These are phyloP conservation scores for Nasonia giraulti DNA, from an alignment of 1,140 invertebrate genomes.

Conservation along the genomic window DNA sequence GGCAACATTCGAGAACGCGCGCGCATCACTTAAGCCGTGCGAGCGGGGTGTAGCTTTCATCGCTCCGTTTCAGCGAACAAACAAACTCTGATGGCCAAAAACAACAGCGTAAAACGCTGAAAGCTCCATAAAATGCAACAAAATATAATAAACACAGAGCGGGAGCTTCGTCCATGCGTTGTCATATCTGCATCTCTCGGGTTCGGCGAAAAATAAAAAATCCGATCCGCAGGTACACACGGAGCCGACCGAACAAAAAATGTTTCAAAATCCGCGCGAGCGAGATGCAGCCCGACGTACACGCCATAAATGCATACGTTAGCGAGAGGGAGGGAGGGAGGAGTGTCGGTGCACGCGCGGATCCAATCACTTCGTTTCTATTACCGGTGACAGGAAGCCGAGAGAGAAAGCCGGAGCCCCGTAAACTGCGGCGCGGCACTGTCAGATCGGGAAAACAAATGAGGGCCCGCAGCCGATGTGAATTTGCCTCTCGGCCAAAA, in stretches of 20 bases:
- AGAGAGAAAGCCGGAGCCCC: constrained; percentile 19
- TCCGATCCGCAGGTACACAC: not conserved
- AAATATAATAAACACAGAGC: constrained; percentile 11
- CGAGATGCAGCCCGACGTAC: not conserved
- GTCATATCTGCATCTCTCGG: not conserved
- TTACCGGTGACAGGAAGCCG: constrained; percentile 63
- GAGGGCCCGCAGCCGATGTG: constrained; percentile 3
- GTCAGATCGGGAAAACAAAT: constrained; percentile 46
- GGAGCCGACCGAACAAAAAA: constrained; percentile 3
- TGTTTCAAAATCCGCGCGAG: not conserved
- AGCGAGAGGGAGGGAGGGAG: too few relatives aligned
- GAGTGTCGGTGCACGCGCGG: constrained; percentile 40
- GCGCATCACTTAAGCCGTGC: not conserved
- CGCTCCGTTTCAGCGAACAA: constrained; percentile 1
- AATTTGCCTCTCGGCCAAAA: constrained; percentile 36
- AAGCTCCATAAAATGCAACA: not conserved
- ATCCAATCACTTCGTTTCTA: constrained; percentile 67
- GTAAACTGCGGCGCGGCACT: constrained; percentile 14
- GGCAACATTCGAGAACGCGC: too few relatives aligned
- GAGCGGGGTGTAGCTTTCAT: not conserved
- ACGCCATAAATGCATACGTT: not conserved
- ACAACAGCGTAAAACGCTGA: not conserved
- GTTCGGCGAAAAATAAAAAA: not conserved
- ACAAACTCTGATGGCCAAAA: constrained; percentile 20
- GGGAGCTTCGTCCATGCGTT: not conserved